Percentiles rank a stretch among this genome's conserved stretches.
These are phyloP conservation scores for Pseudocheirus occidentalis DNA, from an alignment of 2,797 vertebrate genomes.

Conservation along the genomic window DNA sequence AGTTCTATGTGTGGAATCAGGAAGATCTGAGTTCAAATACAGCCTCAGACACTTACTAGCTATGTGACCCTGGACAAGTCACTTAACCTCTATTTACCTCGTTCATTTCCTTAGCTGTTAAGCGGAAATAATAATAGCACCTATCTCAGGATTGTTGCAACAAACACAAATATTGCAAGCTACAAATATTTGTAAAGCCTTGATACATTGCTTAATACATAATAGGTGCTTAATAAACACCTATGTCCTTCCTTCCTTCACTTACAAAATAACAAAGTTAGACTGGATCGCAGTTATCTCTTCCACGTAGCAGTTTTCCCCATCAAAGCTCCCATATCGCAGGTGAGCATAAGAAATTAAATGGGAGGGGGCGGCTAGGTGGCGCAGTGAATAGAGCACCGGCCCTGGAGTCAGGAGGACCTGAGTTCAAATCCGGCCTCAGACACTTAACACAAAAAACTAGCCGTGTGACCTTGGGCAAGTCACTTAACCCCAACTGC, in stretches of 20 bases:
- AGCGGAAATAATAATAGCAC: not conserved
- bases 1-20: not conserved
- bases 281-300: not conserved
- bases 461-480: too few species aligned
- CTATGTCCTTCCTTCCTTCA: not conserved
- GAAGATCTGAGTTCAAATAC: not conserved
- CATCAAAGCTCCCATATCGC: too few species aligned
- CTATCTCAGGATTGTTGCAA: not conserved
- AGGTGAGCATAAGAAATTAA: too few species aligned
- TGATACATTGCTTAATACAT: not conserved
- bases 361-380: too few species aligned
- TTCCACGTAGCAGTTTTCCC: too few species aligned
- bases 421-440: too few species aligned
- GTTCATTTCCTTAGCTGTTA: not conserved
- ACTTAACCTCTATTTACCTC: not conserved
- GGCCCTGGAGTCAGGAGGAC: too few species aligned
- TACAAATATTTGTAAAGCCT: not conserved
- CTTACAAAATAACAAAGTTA: not conserved
- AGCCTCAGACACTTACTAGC: not conserved
- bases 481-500: too few species aligned
- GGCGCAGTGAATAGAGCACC: too few species aligned
- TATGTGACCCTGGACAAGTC: not conserved
- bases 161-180: not conserved
- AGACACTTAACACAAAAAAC: too few species aligned
- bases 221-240: too few species aligned